Percentiles rank a stretch among this genome's conserved stretches.
Conservation (phyloP, 2,888 invertebrate species). For the Oasisia sp. region DNA sequence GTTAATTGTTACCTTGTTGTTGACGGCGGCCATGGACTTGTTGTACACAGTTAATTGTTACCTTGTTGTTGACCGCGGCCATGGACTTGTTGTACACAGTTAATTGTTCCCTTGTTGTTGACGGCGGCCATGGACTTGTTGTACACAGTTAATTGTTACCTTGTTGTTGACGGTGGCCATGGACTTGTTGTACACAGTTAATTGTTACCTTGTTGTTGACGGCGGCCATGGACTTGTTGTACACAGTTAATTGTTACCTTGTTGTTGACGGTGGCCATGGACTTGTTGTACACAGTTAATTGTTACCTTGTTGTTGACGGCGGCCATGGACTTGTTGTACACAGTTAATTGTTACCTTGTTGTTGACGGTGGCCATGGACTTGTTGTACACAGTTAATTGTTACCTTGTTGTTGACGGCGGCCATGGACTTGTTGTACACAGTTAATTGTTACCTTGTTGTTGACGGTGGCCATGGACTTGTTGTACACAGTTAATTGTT, state of each 20-base stretch:
- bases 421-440: conserved; percentile 89
- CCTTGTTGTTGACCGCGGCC: conserved; percentile 94
- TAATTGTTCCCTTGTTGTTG: conserved; percentile 78
- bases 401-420: conserved; percentile 87
- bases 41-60: too few species aligned
- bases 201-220: conserved; percentile 84
- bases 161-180: conserved; percentile 96
- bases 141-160: conserved; percentile 59
- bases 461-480: conserved; percentile 93
- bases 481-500: too few species aligned
- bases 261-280: conserved; percentile 95
- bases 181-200: too few species aligned
- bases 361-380: conserved; percentile 93
- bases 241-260: conserved; percentile 71
- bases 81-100: too few species aligned
- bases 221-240: conserved; percentile 88
- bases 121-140: conserved; percentile 90
- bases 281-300: too few species aligned
- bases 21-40: conserved; percentile 90
- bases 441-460: conserved; percentile 75
- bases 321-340: conserved; percentile 88
- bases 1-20: conserved; percentile 77
- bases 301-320: conserved; percentile 85
- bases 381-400: too few species aligned
- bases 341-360: conserved; percentile 73